Percentiles rank a stretch among this genome's conserved stretches.
phyloP scores from a whole-genome alignment of 2,113 vertebrate genomes.

The Orientallactaga bullata region DNA sequence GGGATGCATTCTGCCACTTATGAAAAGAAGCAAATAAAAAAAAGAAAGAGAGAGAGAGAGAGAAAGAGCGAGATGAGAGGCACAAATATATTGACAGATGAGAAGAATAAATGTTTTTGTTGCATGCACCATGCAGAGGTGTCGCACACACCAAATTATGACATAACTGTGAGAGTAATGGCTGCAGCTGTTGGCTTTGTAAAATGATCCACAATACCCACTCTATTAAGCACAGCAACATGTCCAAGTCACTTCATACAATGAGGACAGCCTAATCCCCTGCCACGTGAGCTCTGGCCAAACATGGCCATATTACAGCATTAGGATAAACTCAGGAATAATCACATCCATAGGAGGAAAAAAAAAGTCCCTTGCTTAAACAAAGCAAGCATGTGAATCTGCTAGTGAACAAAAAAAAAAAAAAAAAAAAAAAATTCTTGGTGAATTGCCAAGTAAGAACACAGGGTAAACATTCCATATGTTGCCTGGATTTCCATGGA shows the following conservation, averaged over 20 bases:
- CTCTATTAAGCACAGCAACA: slow-evolving; percentile 83
- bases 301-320: slow-evolving; percentile 82
- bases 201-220: slow-evolving; percentile 85
- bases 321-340: slow-evolving; percentile 84
- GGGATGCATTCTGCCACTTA: slow-evolving; percentile 69
- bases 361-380: slow-evolving; percentile 86
- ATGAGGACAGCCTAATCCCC: slow-evolving; percentile 83
- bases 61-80: slow-evolving; percentile 63
- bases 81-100: slow-evolving; percentile 85
- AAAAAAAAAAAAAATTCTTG: slow-evolving; percentile 74
- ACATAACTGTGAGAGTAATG: slow-evolving; percentile 83
- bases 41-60: slow-evolving; percentile 63
- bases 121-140: slow-evolving; percentile 79
- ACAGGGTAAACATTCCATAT: slow-evolving; percentile 47
- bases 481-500: neutral
- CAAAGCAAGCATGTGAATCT: slow-evolving; percentile 84
- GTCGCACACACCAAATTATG: slow-evolving; percentile 86
- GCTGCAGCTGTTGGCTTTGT: slow-evolving; percentile 88
- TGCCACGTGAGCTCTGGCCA: slow-evolving; percentile 80
- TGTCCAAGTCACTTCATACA: slow-evolving; percentile 84
- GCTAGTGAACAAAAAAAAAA: slow-evolving; percentile 74
- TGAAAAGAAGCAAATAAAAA: slow-evolving; percentile 63
- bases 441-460: slow-evolving; percentile 70
- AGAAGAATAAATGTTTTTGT: slow-evolving; percentile 85
- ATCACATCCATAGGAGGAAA: slow-evolving; percentile 84